Percentiles rank a stretch among this genome's conserved stretches.
Conservation (phyloP, 92 coral and sea anemone species). For the Hydrozoanthus gracilis region DNA sequence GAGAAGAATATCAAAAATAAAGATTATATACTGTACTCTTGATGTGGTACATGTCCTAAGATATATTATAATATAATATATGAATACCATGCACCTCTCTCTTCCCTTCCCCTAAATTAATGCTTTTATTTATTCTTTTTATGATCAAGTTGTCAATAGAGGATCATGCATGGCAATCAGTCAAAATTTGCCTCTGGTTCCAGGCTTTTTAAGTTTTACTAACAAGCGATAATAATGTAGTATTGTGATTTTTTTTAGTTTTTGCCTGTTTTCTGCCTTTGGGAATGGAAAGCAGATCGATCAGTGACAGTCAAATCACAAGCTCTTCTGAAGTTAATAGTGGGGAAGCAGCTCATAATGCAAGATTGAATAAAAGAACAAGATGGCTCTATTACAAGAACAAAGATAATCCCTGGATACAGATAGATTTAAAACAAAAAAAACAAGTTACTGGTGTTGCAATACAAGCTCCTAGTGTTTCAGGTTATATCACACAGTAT, state of each 20-base stretch:
- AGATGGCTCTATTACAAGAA: slow-evolving; percentile 48
- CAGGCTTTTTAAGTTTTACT: no score
- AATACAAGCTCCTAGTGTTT: slow-evolving; percentile 65
- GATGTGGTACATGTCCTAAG: no score
- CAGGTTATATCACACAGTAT: slow-evolving; percentile 40
- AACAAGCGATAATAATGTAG: no score
- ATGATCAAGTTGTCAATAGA: no score
- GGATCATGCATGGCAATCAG: no score
- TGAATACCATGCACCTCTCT: no score
- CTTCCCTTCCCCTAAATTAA: no score
- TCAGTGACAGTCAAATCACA: slow-evolving; percentile 58
- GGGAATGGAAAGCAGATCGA: slow-evolving; percentile 61
- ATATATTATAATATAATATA: no score
- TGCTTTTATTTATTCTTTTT: no score
- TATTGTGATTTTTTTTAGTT: background rate
- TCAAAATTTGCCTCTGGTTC: no score
- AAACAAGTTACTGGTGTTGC: slow-evolving; percentile 59
- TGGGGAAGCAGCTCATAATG: slow-evolving; percentile 46
- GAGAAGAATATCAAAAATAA: no score
- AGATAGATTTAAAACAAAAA: slow-evolving; percentile 48
- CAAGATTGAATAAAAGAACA: slow-evolving; percentile 48
- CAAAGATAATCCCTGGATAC: slow-evolving; percentile 70
- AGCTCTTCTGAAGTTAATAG: slow-evolving; percentile 24
- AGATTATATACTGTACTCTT: no score
- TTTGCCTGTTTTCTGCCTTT: slow-evolving; percentile 34